phyloP scores from a whole-genome alignment of 92 coral and sea anemone genomes.

The Palythoa grandis region DNA sequence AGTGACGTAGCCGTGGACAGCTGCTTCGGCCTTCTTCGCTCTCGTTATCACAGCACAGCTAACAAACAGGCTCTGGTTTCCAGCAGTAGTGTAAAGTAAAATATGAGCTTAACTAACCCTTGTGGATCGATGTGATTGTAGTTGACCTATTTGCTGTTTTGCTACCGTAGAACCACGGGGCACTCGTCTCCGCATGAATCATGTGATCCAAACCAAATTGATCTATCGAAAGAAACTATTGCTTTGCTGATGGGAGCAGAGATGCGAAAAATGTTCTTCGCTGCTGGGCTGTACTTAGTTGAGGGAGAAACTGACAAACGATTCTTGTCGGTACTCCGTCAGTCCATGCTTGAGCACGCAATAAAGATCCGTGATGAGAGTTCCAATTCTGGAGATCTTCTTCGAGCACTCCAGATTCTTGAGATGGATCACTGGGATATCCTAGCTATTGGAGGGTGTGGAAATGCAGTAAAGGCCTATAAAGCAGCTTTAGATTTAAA shows the following conservation, averaged over 20 bases:
- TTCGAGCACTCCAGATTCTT: not conserved
- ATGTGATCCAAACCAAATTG: conserved; percentile 1
- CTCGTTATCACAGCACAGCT: too few relatives aligned
- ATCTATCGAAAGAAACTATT: not conserved
- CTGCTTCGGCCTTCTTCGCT: too few relatives aligned
- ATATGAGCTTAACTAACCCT: too few relatives aligned
- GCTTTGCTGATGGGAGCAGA: conserved; percentile 19
- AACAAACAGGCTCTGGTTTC: too few relatives aligned
- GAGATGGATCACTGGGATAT: conserved; percentile 55
- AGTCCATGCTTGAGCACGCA: conserved; percentile 12
- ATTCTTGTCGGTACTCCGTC: conserved; percentile 21
- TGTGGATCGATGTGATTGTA: too few relatives aligned
- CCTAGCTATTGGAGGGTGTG: conserved; percentile 32
- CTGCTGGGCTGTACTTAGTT: conserved; percentile 33
- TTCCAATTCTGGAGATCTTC: not conserved
- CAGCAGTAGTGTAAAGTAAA: too few relatives aligned
- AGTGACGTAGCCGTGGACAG: too few relatives aligned
- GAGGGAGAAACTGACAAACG: conserved; percentile 43
- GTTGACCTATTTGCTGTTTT: not conserved
- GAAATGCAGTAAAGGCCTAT: conserved; percentile 42
- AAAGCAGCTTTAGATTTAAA: conserved; percentile 20
- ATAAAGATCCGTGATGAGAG: conserved; percentile 14
- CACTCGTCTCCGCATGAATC: not conserved
- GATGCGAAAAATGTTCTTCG: conserved; percentile 34
- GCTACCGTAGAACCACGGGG: not conserved